Base-by-base conservation (phyloP, 1,140 invertebrate genomes). In the Leptinotarsa texana region DNA sequence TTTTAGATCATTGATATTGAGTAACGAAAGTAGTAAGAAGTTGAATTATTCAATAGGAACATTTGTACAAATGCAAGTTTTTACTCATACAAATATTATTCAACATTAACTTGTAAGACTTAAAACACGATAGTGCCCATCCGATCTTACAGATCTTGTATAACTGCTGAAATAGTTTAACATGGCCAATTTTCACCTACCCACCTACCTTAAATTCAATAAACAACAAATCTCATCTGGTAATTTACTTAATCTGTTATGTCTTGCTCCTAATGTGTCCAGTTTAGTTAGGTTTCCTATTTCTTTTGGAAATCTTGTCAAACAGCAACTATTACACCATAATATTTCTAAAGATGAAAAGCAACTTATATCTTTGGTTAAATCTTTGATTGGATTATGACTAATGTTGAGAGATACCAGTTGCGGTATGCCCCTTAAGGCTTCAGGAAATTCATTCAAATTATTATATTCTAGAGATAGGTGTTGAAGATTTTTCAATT, bases 391-490 rank as follows among this genome's bases (percentile, higher is more conserved):
- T 76, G 92, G 93, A 85, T 97, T 97, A 74, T 93, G 89, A 76
- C 94, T 94, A 63, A 97, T 85, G 83, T 97, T 95, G 63, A 97
- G 87, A 77, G 90, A 93, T 74, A 93, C 87, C 33, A 96, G 86
- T 81, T 90, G 89, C 75, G 89, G 87, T 75, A 92, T 85, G 65
- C 88, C 84, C 33, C 87, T 88, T 68, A 92, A 86, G 78, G 88
- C 87, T n/a, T 83, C 73, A 11, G 90, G 89, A 80, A 91, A 88
- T 48, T 90, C 89, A 79, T 88, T 90, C 63, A 97, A 86, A 74
- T 91, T 92, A 74, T 91, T 89, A 78, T 93, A 90, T 79, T 90
- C 89, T 80, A 91, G 77, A 13, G 88, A 88, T 62, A 90, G 81
- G 11, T 87, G 88, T 49, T 85, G 82, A 22, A 87, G 73, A 5